Evolutionary conservation across 2,888 invertebrate genomes (phyloP).

Genomic region (Napeogenes inachia): DNA sequence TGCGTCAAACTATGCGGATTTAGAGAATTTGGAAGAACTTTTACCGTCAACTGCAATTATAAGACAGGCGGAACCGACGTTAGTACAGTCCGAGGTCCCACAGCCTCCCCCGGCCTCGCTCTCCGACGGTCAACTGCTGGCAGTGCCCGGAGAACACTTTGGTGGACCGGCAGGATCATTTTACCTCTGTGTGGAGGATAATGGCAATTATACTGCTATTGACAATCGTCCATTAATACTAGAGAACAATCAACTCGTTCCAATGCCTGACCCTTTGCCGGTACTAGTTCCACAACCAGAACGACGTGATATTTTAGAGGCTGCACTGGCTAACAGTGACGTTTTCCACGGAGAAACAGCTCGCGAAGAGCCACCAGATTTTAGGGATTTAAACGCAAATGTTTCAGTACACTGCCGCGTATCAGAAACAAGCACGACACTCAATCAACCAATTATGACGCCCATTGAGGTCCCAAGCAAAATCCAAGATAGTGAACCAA

Average conservation of each 20-base stretch:
- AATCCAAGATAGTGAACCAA: slow-evolving; percentile 46
- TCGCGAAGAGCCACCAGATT: slow-evolving; percentile 78
- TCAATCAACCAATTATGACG: slow-evolving; percentile 90
- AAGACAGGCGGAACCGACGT: slow-evolving; percentile 46
- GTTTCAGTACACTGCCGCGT: slow-evolving; percentile 79
- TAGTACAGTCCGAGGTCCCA: slow-evolving; percentile 33
- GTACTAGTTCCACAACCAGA: slow-evolving; percentile 52
- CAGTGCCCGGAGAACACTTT: slow-evolving; percentile 84
- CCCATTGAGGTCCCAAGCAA: slow-evolving; percentile 84
- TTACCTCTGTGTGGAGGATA: slow-evolving; percentile 84
- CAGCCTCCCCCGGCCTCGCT: slow-evolving; percentile 48
- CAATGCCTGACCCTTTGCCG: slow-evolving; percentile 59
- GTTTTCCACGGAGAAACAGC: slow-evolving; percentile 79
- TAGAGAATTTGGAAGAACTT: slow-evolving; percentile 68
- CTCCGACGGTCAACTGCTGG: slow-evolving; percentile 81
- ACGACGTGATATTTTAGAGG: slow-evolving; percentile 85
- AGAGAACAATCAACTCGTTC: slow-evolving; percentile 68
- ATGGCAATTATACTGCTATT: slow-evolving; percentile 82
- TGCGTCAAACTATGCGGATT: slow-evolving; percentile 46
- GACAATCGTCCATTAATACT: slow-evolving; percentile 82
- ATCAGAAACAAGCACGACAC: slow-evolving; percentile 84
- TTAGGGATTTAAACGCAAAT: slow-evolving; percentile 78
- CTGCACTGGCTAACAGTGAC: slow-evolving; percentile 85
- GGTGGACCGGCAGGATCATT: slow-evolving; percentile 85
- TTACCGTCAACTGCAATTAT: slow-evolving; percentile 69